Evolutionary conservation across 2,113 vertebrate species (phyloP), one percentile per base, ranked within the genome.

Genomic region (Pelecanus crispus): DNA sequence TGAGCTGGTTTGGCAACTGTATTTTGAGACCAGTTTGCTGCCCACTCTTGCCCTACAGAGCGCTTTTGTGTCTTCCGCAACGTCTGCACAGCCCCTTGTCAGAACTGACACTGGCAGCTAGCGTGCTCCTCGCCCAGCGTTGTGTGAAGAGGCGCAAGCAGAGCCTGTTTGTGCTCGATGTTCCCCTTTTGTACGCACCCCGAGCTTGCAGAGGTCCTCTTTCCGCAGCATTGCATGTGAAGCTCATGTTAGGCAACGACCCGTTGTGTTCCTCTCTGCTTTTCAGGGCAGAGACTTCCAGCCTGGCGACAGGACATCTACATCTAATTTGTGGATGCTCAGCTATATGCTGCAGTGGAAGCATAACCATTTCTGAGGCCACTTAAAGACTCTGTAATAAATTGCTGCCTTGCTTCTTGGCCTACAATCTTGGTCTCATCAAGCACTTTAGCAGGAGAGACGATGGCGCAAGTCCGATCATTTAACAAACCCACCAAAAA

Each of bases 101-200:
- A 28, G 17, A 28, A 20, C 44, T 11, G 26, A 14, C 63, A 3
- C 52, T 6, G 4, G 17, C 32, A 19, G 4, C 28, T 3, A 11
- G 11, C 6, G 12, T 0, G 34, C 70, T 38, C 42, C 0, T 15
- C 22, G 0, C 1, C 15, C 42, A 4, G 42, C 20, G 0, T 4
- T 5, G 61, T 5, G 1, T 3, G 22, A 42, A 2, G n/a, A 38
- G 42, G 7, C n/a, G 18, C 8, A 4, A 6, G 31, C 71, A 47
- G 42, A 66, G 62, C 38, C 40, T 5, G 7, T 17, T 80, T 10
- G 65, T 34, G 56, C 45, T 24, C 42, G 1, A 0, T 2, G 12
- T n/a, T 55, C 47, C 86, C n/a, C 56, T 88, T 55, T 38, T 8
- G 44, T 7, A 17, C 11, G 1, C 3, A 9, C 26, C 74, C 65